phyloP scores from a whole-genome alignment of 2,888 invertebrate species.

The Lepas anatifera region DNA sequence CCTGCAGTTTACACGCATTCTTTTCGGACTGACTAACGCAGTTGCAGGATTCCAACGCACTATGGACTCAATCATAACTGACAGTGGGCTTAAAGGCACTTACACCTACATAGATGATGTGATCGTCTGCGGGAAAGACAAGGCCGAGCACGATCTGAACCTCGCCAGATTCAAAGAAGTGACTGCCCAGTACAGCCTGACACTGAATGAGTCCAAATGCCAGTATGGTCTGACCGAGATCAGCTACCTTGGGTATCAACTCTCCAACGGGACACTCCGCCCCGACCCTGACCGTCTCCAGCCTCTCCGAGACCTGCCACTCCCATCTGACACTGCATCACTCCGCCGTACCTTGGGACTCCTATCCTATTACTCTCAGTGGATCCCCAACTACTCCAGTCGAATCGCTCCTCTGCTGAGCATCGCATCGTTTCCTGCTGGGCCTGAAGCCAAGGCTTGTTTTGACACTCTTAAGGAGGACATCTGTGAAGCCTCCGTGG shows the following conservation, averaged over 20 bases:
- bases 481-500: conserved; percentile 11
- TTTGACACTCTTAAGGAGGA: background rate
- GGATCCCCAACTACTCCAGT: conserved; percentile 15
- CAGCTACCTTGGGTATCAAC: conserved; percentile 2
- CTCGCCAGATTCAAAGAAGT: background rate
- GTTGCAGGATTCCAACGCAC: conserved; percentile 19
- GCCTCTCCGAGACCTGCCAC: background rate
- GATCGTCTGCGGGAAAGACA: too few species aligned
- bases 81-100: background rate
- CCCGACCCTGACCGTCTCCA: conserved; percentile 10
- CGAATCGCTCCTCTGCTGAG: background rate
- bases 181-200: conserved; percentile 10
- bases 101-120: too few species aligned
- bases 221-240: background rate
- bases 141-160: conserved; percentile 10
- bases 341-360: conserved; percentile 3
- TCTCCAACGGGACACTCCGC: background rate
- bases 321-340: background rate
- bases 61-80: conserved; percentile 18
- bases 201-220: conserved; percentile 11
- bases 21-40: conserved; percentile 22
- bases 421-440: background rate
- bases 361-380: conserved; percentile 5
- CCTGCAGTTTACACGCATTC: conserved; percentile 19
- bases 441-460: background rate